A percentile compares a stretch with the other conserved stretches of the same genome.
Conservation (phyloP, 2,113 vertebrate genomes). For the Gnathonemus echidnorhynchus region DNA sequence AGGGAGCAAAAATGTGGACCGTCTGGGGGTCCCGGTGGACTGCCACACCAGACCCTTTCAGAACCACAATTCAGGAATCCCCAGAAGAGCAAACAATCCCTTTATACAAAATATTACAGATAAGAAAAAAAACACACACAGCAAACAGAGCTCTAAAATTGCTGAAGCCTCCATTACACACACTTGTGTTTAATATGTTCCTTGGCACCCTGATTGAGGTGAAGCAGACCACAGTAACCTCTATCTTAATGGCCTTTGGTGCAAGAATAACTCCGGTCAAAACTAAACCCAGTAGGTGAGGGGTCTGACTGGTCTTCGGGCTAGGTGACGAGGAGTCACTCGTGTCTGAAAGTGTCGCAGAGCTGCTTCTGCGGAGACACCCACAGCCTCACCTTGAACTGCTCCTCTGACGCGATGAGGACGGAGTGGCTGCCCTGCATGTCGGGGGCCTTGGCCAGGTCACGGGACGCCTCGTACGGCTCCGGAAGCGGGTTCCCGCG, state of each 20-base stretch:
- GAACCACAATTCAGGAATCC: neutral
- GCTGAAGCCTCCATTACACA: neutral
- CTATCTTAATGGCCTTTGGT: neutral
- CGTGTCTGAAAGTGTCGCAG: neutral
- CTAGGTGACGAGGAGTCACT: neutral
- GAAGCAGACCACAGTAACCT: neutral
- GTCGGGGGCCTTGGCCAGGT: constrained; percentile 87
- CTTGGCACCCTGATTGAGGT: neutral
- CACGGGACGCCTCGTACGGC: constrained; percentile 86
- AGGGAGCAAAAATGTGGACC: neutral
- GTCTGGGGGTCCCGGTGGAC: too few relatives aligned
- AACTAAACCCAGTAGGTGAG: neutral
- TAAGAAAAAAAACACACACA: neutral
- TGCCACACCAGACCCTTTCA: neutral
- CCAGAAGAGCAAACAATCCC: neutral
- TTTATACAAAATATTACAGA: neutral
- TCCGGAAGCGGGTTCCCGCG: constrained; percentile 86
- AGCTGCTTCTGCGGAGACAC: neutral
- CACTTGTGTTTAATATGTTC: too few relatives aligned
- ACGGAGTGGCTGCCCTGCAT: constrained; percentile 93
- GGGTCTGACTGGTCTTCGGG: neutral
- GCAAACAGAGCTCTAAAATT: neutral
- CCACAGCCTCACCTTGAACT: constrained; percentile 78
- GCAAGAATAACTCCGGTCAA: neutral
- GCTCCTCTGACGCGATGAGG: constrained; percentile 92